phyloP scores from a whole-genome alignment of 1,140 invertebrate genomes.

The Dysdera silvatica region DNA sequence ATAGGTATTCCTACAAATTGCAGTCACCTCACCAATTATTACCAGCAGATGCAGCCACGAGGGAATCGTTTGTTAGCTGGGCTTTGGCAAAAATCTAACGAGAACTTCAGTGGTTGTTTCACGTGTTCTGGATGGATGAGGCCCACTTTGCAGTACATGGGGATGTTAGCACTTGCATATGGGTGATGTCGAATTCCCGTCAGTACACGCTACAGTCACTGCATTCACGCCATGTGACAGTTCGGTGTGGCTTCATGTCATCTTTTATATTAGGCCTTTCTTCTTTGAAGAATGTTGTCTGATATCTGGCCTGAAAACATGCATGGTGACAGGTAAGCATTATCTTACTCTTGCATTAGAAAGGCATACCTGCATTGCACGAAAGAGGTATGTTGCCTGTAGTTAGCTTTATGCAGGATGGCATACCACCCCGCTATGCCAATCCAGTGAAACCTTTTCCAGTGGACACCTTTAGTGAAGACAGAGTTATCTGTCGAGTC shows the following conservation, averaged over 20 bases:
- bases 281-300: background rate
- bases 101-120: background rate
- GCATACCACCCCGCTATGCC: background rate
- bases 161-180: background rate
- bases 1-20: background rate
- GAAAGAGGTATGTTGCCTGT: background rate
- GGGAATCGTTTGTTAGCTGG: background rate
- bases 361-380: background rate
- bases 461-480: background rate
- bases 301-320: background rate
- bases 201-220: background rate
- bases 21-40: background rate
- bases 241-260: background rate
- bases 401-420: background rate
- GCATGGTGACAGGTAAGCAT: background rate
- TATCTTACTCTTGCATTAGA: background rate
- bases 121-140: background rate
- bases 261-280: background rate
- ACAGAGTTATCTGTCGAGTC: background rate
- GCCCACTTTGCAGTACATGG: too few species aligned
- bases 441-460: background rate
- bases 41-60: background rate
- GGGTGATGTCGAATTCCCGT: background rate
- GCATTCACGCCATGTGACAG: background rate
- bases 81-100: background rate